Conservation (phyloP, 2,888 invertebrate species). For the Hipparchia semele region DNA sequence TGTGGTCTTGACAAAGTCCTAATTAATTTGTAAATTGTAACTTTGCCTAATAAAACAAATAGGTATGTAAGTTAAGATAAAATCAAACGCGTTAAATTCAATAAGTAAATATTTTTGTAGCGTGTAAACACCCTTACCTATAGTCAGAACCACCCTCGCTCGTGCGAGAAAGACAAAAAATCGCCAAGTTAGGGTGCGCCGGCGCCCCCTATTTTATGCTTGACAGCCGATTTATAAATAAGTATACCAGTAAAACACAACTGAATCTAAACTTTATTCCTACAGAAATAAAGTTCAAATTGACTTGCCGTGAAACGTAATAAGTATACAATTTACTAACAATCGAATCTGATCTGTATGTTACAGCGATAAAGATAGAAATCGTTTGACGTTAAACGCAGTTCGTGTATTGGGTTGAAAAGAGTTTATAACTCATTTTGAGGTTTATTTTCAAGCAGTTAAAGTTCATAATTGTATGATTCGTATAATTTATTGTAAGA, state of each 20-base stretch:
- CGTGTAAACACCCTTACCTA: slow-evolving; percentile 34
- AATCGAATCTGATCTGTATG: slow-evolving; percentile 4
- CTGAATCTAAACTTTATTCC: slow-evolving; percentile 4
- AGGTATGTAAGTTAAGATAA: no score
- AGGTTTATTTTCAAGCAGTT: background rate
- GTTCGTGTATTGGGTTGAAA: slow-evolving; percentile 9
- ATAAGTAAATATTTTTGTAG: background rate
- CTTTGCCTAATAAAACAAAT: no score
- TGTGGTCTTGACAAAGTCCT: no score
- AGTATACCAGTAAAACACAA: background rate
- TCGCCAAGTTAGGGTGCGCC: slow-evolving; percentile 48
- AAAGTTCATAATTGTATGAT: slow-evolving; percentile 8
- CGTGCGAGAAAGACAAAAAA: slow-evolving; percentile 40
- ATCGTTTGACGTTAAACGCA: background rate
- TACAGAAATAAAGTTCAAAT: slow-evolving; percentile 12
- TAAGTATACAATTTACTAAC: background rate
- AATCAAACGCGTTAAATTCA: no score
- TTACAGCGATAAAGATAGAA: background rate
- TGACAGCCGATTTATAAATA: slow-evolving; percentile 40
- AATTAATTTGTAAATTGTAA: no score
- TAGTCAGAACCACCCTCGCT: slow-evolving; percentile 41
- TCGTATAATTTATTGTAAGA: slow-evolving; percentile 4
- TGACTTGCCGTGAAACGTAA: background rate
- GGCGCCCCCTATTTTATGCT: slow-evolving; percentile 47
- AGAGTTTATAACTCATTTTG: slow-evolving; percentile 2